phyloP scores from a whole-genome alignment of 2,888 invertebrate species.

The Drosophila vallismaia region DNA sequence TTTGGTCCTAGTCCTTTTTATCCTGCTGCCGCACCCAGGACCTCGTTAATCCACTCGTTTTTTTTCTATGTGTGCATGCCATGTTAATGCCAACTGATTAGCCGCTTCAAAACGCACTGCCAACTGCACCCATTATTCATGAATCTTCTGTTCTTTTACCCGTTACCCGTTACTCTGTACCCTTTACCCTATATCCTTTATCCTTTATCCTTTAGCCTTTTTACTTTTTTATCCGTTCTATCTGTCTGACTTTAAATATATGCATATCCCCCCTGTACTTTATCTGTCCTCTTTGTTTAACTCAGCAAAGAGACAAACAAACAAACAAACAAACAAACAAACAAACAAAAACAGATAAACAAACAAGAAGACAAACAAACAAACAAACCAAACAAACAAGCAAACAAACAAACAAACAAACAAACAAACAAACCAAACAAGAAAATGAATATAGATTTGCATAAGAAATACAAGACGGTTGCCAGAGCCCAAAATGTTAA shows the following conservation, averaged over 20 bases:
- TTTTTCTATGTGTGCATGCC: slow-evolving; percentile 46
- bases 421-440: slow-evolving; percentile 2
- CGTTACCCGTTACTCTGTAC: slow-evolving; percentile 20
- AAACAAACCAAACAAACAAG: background rate
- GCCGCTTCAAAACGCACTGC: slow-evolving; percentile 63
- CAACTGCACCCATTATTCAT: slow-evolving; percentile 53
- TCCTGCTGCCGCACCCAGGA: background rate
- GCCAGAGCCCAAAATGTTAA: slow-evolving; percentile 52
- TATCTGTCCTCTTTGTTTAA: slow-evolving; percentile 57
- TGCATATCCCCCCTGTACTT: slow-evolving; percentile 30
- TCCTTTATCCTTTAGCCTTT: background rate
- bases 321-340: slow-evolving; percentile 10
- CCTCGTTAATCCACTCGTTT: slow-evolving; percentile 17
- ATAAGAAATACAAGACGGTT: slow-evolving; percentile 22
- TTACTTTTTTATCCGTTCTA: slow-evolving; percentile 6
- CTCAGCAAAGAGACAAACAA: background rate
- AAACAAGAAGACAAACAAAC: slow-evolving; percentile 6
- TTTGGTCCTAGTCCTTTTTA: background rate
- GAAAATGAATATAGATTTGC: slow-evolving; percentile 26
- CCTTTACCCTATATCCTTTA: background rate
- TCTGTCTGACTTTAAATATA: slow-evolving; percentile 6
- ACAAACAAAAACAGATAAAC: background rate
- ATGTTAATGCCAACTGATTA: slow-evolving; percentile 51
- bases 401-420: background rate
- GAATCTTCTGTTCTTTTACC: slow-evolving; percentile 34